A percentile compares a stretch with the other conserved stretches of the same genome.
phyloP scores from a whole-genome alignment of 92 coral and sea anemone species.

The Chrysogorgia sp. region DNA sequence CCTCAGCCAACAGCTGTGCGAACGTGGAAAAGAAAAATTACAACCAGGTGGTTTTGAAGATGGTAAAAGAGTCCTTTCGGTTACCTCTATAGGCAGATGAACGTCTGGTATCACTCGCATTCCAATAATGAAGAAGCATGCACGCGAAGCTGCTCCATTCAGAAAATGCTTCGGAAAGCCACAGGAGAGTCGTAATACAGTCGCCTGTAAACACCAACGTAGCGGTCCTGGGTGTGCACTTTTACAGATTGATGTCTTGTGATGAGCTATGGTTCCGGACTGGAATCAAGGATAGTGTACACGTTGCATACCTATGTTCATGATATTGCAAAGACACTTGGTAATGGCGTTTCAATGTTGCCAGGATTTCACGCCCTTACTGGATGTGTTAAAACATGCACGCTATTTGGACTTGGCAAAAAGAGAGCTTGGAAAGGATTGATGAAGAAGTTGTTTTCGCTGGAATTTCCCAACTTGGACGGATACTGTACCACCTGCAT shows the following conservation, averaged over 20 bases:
- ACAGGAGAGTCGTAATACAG: slow-evolving; percentile 61
- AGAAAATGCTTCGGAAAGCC: too few relatives aligned
- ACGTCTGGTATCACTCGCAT: too few relatives aligned
- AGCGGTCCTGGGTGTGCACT: slow-evolving; percentile 51
- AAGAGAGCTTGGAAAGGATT: slow-evolving; percentile 62
- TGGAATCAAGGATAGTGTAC: slow-evolving; percentile 56
- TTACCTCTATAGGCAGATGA: too few relatives aligned
- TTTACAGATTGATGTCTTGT: slow-evolving; percentile 33
- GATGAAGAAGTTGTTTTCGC: slow-evolving; percentile 27
- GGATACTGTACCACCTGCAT: neutral
- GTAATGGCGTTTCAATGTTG: slow-evolving; percentile 43
- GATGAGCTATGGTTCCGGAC: slow-evolving; percentile 68
- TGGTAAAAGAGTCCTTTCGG: too few relatives aligned
- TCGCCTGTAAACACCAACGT: slow-evolving; percentile 67
- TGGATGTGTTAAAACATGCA: slow-evolving; percentile 63
- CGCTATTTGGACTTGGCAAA: slow-evolving; percentile 52
- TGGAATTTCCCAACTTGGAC: slow-evolving; percentile 50
- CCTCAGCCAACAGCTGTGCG: slow-evolving; percentile 10
- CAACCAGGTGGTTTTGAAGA: too few relatives aligned
- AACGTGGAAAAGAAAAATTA: neutral
- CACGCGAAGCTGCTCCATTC: slow-evolving; percentile 3
- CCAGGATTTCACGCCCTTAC: slow-evolving; percentile 67
- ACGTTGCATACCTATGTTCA: too few relatives aligned
- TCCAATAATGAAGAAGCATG: too few relatives aligned
- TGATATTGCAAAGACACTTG: slow-evolving; percentile 44